Base-by-base conservation (phyloP, 1,140 invertebrate genomes). In the Coenobita brevimanus region DNA sequence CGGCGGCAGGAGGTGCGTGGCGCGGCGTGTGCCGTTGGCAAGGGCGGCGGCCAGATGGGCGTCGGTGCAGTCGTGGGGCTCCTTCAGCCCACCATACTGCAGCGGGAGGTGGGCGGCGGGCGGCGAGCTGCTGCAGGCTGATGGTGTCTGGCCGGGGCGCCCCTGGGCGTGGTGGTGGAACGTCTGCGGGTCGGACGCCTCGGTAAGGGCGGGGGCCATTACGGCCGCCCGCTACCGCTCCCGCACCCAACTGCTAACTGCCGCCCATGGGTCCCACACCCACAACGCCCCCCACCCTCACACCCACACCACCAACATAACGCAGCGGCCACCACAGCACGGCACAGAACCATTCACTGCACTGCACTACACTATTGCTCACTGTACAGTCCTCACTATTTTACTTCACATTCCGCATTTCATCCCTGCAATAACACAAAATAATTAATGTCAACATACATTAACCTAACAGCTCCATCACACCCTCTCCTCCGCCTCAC, bases 191-290 rank as follows among this genome's bases (percentile, higher is more conserved):
- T 93, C 94, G 90, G 90, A 90, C 87, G 93, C 92, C 93, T 95
- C 94, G 92, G 95, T 95, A 93, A 95, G 93, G 93, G 95, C 95
- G 93, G 95, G 95, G 93, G 95, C 95, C 95, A 95, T 95, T 93
- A 94, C 95, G 94, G 93, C 94, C 93, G 93, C 84, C 84, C 84
- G 78, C 82, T 60, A 75, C 78, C 71, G 54, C 93, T 94, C 92
- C 93, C 94, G 93, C 93, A 93, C 94, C 94, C 60, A 38, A 41
- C 41, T 67, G 71, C 73, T 82, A 79, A 38, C 82, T 75, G 81
- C 76, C 83, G 76, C 88, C 71, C 64, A 73, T 86, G 82, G n/a
- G n/a, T n/a, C 46, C 6, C 46, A 38, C 73, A 76, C 73, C 38
- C 67, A 4, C 41, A 38, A 15, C n/a, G 67, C 79, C 13, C 62